Conservation (phyloP, 2,797 vertebrate species). For the Arnoldichthys spilopterus region DNA sequence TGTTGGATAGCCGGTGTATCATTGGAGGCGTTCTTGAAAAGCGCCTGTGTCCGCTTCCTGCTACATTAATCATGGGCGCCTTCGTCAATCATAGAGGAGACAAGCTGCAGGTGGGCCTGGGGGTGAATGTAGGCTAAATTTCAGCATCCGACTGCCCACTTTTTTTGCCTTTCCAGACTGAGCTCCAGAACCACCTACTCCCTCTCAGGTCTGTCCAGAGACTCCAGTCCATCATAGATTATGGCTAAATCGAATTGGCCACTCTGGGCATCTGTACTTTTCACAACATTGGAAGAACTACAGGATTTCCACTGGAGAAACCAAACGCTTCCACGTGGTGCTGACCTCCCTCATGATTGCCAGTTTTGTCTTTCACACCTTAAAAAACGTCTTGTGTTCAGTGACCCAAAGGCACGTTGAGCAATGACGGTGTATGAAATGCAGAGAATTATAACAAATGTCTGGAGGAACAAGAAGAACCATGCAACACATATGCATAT, state of each 20-base stretch:
- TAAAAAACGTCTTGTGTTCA: background rate
- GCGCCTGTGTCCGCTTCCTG: conserved; percentile 87
- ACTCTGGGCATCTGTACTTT: conserved; percentile 18
- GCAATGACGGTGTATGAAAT: background rate
- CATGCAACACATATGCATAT: background rate
- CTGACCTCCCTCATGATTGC: conserved; percentile 17
- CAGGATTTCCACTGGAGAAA: background rate
- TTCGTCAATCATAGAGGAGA: conserved; percentile 94
- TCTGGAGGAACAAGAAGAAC: background rate
- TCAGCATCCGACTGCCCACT: background rate
- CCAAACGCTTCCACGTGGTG: conserved; percentile 22
- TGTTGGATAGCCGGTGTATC: conserved; percentile 94
- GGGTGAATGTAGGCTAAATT: conserved; percentile 73
- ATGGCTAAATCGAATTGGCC: conserved; percentile 5
- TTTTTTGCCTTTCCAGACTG: background rate
- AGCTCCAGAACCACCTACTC: conserved; percentile 21
- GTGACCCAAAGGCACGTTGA: background rate
- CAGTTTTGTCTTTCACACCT: background rate
- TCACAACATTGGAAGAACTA: background rate
- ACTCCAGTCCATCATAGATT: background rate
- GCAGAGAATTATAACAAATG: background rate
- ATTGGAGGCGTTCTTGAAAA: conserved; percentile 94
- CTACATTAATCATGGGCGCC: conserved; percentile 92
- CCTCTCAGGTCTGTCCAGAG: conserved; percentile 52
- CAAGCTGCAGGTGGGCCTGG: conserved; percentile 87